Base-by-base conservation (phyloP, 2,888 invertebrate species). In the Parelbella ahira region DNA sequence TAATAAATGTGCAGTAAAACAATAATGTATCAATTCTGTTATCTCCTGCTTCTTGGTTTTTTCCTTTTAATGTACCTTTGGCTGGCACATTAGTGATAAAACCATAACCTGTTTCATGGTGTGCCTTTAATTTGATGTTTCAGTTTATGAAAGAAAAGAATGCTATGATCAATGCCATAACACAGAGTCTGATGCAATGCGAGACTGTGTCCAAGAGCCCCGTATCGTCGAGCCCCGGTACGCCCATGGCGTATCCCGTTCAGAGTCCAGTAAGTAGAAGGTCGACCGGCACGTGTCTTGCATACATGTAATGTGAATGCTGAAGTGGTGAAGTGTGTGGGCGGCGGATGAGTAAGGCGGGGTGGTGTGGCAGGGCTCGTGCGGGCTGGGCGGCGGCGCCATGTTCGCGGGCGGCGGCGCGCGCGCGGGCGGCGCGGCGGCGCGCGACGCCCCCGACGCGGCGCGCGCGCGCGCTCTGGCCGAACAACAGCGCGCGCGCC, bases 141-240 rank as follows among this genome's bases (percentile, higher is more conserved):
- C 63, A 88, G 70, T 88, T 83, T 39, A 77, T 90, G 59, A 91
- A 91, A 62, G 94, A 94, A 66, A 93, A 93, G 68, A 91, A 93
- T 78, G 82, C 75, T 4, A 94, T 94, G 48, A 97, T 97, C 50
- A 94, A 93, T 66, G 95, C 93, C 29, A 98, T 98, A 63, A 94
- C 96, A 65, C 93, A 95, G 71, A 94, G 94, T 59, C 88, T 98
- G 63, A 97, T 97, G 97, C 93, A 92, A 60, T 93, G 91, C 64
- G 95, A 95, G 75, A 90, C 90, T 45, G 90, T 87, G 3, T 89
- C 91, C 42, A 92, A 92, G 70, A 89, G 89, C 58, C 91, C 92
- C 43, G 69, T 72, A 47, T 70, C 80, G 11, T 66, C 79, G 2
- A 81, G 81, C 45, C 74, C 80, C 1, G 89, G 89, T 41, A 89